Percentiles rank a stretch among this genome's conserved stretches.
These are phyloP conservation scores for Gymnobelideus leadbeateri DNA, from an alignment of 2,113 vertebrate species.

Conservation along the genomic window DNA sequence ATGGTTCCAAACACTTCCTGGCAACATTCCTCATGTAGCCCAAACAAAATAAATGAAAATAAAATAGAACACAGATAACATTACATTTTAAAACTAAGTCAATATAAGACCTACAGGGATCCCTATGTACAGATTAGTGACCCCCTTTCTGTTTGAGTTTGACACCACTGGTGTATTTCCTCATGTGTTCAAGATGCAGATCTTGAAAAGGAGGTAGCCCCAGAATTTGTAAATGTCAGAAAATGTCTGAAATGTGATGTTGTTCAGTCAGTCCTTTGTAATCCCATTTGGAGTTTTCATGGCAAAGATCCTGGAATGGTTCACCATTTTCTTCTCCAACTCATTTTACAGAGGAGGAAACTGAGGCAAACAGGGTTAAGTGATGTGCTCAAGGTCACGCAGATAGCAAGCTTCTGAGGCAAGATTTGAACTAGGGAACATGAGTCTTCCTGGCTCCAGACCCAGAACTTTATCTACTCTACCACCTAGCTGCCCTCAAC, in stretches of 20 bases:
- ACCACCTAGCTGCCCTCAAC: not conserved
- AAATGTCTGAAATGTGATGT: not conserved
- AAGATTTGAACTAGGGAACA: not conserved
- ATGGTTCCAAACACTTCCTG: not conserved
- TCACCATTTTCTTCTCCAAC: not conserved
- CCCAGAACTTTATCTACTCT: not conserved
- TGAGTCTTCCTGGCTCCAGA: not conserved
- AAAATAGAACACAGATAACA: not conserved
- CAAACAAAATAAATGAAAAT: not conserved
- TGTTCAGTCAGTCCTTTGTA: not conserved
- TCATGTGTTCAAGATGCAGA: not conserved
- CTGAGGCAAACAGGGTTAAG: not conserved
- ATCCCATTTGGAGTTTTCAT: not conserved
- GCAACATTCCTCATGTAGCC: not conserved
- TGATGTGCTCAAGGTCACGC: not conserved
- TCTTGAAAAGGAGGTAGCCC: not conserved
- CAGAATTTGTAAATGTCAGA: not conserved
- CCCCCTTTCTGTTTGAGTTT: not conserved
- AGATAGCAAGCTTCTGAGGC: not conserved
- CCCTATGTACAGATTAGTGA: not conserved
- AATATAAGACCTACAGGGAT: not conserved
- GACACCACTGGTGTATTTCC: not conserved
- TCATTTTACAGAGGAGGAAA: not conserved
- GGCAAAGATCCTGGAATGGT: not conserved
- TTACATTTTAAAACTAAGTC: not conserved